These are phyloP conservation scores for Brachypalpus laphriformis DNA, from an alignment of 2,888 invertebrate species.

Conservation along the genomic window DNA sequence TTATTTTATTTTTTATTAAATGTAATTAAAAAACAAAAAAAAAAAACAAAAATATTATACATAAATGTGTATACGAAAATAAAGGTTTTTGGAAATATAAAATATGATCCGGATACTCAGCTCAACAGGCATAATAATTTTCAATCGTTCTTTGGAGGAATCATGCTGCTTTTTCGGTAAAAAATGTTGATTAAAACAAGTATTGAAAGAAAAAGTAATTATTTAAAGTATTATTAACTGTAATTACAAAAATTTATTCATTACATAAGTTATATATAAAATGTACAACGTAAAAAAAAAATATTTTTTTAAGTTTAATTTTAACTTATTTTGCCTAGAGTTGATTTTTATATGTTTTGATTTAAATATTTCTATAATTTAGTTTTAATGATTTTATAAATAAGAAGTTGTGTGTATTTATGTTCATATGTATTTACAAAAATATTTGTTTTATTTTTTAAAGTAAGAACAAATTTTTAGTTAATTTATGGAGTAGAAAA, in stretches of 20 bases:
- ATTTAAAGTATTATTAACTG: constrained; percentile 75
- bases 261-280: constrained; percentile 42
- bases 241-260: constrained; percentile 67
- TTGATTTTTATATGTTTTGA: constrained; percentile 6
- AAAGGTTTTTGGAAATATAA: constrained; percentile 97
- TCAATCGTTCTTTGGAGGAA: constrained; percentile 94
- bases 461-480: constrained; percentile 12
- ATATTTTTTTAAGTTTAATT: background rate
- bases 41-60: constrained; percentile 70
- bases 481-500: constrained; percentile 34
- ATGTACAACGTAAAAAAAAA: constrained; percentile 34
- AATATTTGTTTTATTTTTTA: constrained; percentile 9
- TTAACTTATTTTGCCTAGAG: constrained; percentile 41
- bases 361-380: constrained; percentile 8
- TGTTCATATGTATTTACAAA: constrained; percentile 10
- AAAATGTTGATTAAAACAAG: constrained; percentile 81
- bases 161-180: constrained; percentile 97
- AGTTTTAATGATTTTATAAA: background rate
- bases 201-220: constrained; percentile 79
- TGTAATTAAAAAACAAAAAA: constrained; percentile 69
- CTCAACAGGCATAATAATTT: constrained; percentile 98
- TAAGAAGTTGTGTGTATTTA: background rate
- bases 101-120: constrained; percentile 91
- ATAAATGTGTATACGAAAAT: constrained; percentile 76
- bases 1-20: constrained; percentile 75